Evolutionary conservation across 1,140 invertebrate genomes (phyloP), one percentile per base, ranked within the genome.

Genomic region (Radopholus similis): DNA sequence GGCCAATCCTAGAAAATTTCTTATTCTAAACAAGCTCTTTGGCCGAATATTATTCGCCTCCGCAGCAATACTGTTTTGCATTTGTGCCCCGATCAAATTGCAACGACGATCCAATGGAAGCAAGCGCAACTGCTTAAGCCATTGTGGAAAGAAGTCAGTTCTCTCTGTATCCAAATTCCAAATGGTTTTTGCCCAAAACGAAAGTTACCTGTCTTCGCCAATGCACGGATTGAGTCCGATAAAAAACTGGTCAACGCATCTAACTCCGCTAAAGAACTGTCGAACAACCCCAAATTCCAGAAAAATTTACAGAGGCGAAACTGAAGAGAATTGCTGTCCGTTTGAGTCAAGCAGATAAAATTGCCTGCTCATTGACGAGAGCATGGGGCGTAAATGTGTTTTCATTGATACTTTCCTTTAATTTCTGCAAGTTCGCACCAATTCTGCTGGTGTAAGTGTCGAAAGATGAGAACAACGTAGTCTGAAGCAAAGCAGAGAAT

Each of bases 241-340:
- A 68, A 40, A 56, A 68, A 64, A 0, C 35, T 57, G 26, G 35
- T 49, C 35, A 70, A 59, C 2, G 35, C 13, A 49, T 75, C 73
- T 57, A 75, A 37, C 47, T 77, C 74, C 34, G 40, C 13, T 11
- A 75, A 49, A 26, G 68, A 66, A 57, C 44, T 15, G 44, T 75
- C 73, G 34, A 75, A 59, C 21, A 75, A 51, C 8, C 70, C 70
- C 55, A 75, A 54, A 51, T 63, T 72, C 75, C 70, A 65, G 58
- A 77, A 75, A 32, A 75, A 75, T 21, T 54, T 57, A 37, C 44
- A 64, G 2, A 77, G 28, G 44, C 42, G 59, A 35, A 77, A 77
- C 59, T 75, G 30, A 60, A 76, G 71, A n/a, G 26, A 59, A 59
- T 44, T 42, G 32, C 13, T 30, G n/a, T n/a, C n/a, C n/a, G n/a